Base-by-base conservation (phyloP, 2,797 vertebrate species). In the Erethizon dorsatum region DNA sequence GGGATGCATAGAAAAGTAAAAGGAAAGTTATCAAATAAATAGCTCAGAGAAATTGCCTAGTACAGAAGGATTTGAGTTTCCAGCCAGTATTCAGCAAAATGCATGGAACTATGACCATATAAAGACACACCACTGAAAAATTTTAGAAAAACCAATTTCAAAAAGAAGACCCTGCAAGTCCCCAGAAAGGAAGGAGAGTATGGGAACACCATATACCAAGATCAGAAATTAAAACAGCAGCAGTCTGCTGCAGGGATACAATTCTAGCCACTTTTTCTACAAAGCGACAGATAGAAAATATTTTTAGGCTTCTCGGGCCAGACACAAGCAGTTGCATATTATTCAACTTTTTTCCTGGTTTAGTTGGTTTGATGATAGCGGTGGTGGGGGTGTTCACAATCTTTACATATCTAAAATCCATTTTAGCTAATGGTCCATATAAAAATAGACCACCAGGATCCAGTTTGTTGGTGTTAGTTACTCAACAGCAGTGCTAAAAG, bases 341-440 rank as follows among this genome's bases (percentile, higher is more conserved):
- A 71, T 47, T 77, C 14, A 26, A 2, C 4, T 28, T 28, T 47
- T 77, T 77, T 50, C 12, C 45, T 47, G 73, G 71, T 50, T 75
- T 41, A 1, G 37, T 41, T 75, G 41, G 41, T 1, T 47, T 28
- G 45, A 8, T 77, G 13, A 28, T 7, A 28, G 41, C 14, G 22
- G 4, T 37, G 33, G n/a, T 20, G 10, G 24, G 1, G 24, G 10
- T 26, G 85, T 92, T 93, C 88, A 82, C 20, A 75, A 67, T 1
- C 18, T 67, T 91, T 65, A 71, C 77, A 83, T 86, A 89, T 33
- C 5, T 78, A 86, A 94, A 88, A 91, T 50, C 67, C 50, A 50
- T 56, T 90, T 90, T 50, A 65, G 22, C 15, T 85, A 28, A 31
- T 13, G 61, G 47, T 10, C 22, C 52, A 82, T 47, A 94, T 13